Evolutionary conservation across 1,140 invertebrate species (phyloP), one percentile per base, ranked within the genome.

Genomic region (Stegodyphus dumicola): DNA sequence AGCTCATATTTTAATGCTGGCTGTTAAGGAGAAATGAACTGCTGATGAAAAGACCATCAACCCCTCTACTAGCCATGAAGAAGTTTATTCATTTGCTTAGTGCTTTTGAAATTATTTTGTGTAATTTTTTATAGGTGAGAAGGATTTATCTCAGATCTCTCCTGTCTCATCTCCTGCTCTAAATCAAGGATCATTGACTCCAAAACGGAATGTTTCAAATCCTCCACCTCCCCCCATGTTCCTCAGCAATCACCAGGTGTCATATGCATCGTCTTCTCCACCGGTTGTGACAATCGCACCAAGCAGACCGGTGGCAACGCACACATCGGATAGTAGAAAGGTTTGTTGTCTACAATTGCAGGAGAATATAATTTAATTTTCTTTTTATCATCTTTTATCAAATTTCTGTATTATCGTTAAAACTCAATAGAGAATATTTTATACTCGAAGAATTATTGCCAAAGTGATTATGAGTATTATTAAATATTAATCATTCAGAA

Each of bases 311-410:
- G 66, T 77, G 5, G 75, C 75, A 10, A 78, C 84, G 5, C 84
- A 86, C 54, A 86, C 84, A 6, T 77, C 84, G 6, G 84, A 86
- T 9, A 86, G 84, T 53, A 69, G 84, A 65, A 86, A 86, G 84
- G 84, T 86, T 6, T 17, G 74, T 78, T 33, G 1, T 33, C 33
- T 33, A 33, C 33, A 33, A 33, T 33, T 33, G 33, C 33, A 1
- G 1, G 33, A 33, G 33, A 33, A 33, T 33, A 33, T 33, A 33
- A 33, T 33, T 33, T 33, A 33, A 33, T 33, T 33, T 33, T 33
- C 33, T 33, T 33, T 33, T 33, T 1, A 33, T 33, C 33, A 33
- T 33, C 33, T 33, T 33, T 33, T 33, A 33, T 33, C 3, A 33
- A 33, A 33, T 33, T 33, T 33, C 33, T 33, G 3, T 33, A 3